These are phyloP conservation scores for Dendrolimus houi DNA, from an alignment of 2,888 invertebrate species.

Conservation along the genomic window DNA sequence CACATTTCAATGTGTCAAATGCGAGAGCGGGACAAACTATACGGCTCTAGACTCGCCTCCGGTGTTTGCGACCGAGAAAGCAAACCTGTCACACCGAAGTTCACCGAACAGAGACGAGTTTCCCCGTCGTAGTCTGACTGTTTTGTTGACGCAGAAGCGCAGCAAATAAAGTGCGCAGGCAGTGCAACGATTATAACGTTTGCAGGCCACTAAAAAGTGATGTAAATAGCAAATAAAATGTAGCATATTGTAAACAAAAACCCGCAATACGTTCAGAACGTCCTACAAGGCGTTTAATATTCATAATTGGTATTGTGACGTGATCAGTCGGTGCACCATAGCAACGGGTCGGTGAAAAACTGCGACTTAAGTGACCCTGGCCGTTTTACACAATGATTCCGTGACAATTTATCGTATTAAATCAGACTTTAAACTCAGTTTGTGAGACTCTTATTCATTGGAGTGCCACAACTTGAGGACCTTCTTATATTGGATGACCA, in stretches of 20 bases:
- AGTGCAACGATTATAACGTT: slow-evolving; percentile 70
- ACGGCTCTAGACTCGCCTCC: slow-evolving; percentile 8
- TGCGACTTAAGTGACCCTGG: slow-evolving; percentile 60
- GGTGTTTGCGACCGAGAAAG: slow-evolving; percentile 47
- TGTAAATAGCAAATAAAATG: slow-evolving; percentile 61
- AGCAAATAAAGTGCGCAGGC: slow-evolving; percentile 69
- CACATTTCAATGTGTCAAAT: slow-evolving; percentile 38
- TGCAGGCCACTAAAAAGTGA: slow-evolving; percentile 62
- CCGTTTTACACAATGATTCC: slow-evolving; percentile 48
- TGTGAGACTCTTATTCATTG: slow-evolving; percentile 42
- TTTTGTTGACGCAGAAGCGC: slow-evolving; percentile 72
- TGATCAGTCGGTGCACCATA: slow-evolving; percentile 45
- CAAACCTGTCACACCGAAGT: slow-evolving; percentile 28
- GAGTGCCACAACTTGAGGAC: slow-evolving; percentile 54
- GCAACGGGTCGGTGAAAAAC: slow-evolving; percentile 56
- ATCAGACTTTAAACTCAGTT: slow-evolving; percentile 27
- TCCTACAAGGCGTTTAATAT: slow-evolving; percentile 11
- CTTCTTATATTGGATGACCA: slow-evolving; percentile 70
- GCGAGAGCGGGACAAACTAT: slow-evolving; percentile 35
- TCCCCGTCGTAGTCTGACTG: slow-evolving; percentile 28
- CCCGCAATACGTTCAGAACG: slow-evolving; percentile 21
- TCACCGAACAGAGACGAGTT: slow-evolving; percentile 24
- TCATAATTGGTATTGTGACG: slow-evolving; percentile 29
- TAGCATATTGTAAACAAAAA: slow-evolving; percentile 51
- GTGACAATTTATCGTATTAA: slow-evolving; percentile 44